Percentiles rank a stretch among this genome's conserved stretches.
Conservation (phyloP, 2,888 invertebrate species). For the Anorthoa munda region DNA sequence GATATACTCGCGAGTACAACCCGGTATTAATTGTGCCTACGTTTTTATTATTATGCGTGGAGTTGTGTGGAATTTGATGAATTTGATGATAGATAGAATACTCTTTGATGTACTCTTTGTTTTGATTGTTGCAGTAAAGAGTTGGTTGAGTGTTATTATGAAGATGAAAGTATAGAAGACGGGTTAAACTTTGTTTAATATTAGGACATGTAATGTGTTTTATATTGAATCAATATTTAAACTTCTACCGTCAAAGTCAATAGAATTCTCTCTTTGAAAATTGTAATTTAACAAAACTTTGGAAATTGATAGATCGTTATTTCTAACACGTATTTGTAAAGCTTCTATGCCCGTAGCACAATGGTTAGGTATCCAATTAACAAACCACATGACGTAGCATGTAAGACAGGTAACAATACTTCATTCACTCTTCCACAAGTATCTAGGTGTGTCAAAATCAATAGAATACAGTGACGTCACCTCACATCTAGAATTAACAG, state of each 20-base stretch:
- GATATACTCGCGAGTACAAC: constrained; percentile 64
- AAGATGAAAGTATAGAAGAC: too few relatives aligned
- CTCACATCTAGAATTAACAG: constrained; percentile 41
- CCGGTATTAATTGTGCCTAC: constrained; percentile 57
- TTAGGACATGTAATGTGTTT: too few relatives aligned
- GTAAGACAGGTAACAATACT: constrained; percentile 4
- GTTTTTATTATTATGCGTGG: constrained; percentile 51
- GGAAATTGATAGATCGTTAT: too few relatives aligned
- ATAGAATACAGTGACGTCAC: constrained; percentile 57
- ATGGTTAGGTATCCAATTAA: constrained; percentile 13
- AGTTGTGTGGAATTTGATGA: constrained; percentile 30
- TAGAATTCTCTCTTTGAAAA: too few relatives aligned
- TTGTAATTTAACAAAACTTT: background rate
- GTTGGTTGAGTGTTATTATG: background rate
- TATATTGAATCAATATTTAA: too few relatives aligned
- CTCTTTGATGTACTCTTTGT: too few relatives aligned
- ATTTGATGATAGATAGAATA: too few relatives aligned
- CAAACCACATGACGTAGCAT: background rate
- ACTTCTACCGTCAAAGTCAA: too few relatives aligned
- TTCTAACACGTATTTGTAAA: background rate
- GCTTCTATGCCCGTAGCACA: background rate
- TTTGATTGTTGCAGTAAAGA: background rate
- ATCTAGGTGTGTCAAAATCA: constrained; percentile 52
- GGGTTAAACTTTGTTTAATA: too few relatives aligned
- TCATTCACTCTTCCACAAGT: constrained; percentile 16